phyloP scores from a whole-genome alignment of 1,140 invertebrate genomes.

The Notospermus geniculatus region DNA sequence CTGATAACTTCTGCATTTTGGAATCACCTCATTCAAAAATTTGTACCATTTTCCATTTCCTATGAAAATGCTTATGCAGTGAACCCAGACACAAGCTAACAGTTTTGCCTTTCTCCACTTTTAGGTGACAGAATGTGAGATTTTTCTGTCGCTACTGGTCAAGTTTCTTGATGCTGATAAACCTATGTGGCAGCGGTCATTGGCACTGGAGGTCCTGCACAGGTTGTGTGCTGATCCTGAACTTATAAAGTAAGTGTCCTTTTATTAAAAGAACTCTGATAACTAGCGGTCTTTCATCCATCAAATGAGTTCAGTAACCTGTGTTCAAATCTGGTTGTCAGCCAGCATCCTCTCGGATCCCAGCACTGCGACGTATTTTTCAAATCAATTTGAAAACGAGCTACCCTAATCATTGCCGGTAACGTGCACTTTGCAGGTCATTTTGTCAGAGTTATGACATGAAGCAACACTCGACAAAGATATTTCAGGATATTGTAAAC shows the following conservation, averaged over 20 bases:
- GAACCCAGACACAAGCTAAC: background rate
- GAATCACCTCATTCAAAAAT: no score
- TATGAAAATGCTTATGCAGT: no score
- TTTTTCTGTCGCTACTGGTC: constrained; percentile 93
- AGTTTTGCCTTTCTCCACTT: constrained; percentile 31
- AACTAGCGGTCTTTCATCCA: constrained; percentile 12
- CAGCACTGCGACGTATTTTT: no score
- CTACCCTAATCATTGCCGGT: background rate
- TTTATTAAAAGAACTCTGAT: constrained; percentile 4
- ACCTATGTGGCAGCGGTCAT: constrained; percentile 89
- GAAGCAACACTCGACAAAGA: constrained; percentile 56
- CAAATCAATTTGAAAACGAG: no score
- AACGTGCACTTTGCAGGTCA: constrained; percentile 57
- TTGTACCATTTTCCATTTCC: no score
- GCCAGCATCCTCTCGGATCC: no score
- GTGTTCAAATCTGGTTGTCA: background rate
- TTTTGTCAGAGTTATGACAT: constrained; percentile 95
- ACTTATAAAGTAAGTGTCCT: constrained; percentile 65
- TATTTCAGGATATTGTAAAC: constrained; percentile 90
- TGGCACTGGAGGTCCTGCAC: constrained; percentile 93
- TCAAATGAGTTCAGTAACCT: background rate
- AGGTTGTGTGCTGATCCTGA: constrained; percentile 79
- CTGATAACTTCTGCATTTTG: no score
- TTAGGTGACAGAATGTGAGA: constrained; percentile 95
- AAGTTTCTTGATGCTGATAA: constrained; percentile 97